Evolutionary conservation across 2,797 vertebrate species (phyloP).

Genomic region (Botia almorhae): DNA sequence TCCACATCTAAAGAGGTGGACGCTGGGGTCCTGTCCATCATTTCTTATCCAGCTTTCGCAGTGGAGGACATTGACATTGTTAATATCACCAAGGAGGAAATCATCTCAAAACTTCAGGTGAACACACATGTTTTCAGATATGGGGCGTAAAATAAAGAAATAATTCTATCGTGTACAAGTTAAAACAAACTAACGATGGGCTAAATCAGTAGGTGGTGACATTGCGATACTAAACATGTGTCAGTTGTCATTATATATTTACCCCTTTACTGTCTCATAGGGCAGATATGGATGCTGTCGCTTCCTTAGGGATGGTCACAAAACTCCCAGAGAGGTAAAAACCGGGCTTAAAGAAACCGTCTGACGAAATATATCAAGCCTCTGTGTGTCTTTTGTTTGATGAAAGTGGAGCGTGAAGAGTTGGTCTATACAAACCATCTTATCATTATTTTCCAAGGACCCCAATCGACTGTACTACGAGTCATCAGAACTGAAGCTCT

Average conservation of each 20-base stretch:
- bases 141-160: not conserved
- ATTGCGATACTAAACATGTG: not conserved
- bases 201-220: not conserved
- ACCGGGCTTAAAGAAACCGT: not conserved
- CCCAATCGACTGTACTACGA: slow-evolving; percentile 91
- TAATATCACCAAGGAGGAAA: slow-evolving; percentile 92
- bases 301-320: slow-evolving; percentile 96
- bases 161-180: not conserved
- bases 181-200: not conserved
- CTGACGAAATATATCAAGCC: not conserved
- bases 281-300: slow-evolving; percentile 96
- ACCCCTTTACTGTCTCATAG: slow-evolving; percentile 67
- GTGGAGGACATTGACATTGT: slow-evolving; percentile 89
- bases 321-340: slow-evolving; percentile 91
- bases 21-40: slow-evolving; percentile 91
- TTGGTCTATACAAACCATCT: not conserved
- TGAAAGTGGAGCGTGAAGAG: not conserved
- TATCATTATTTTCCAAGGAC: slow-evolving; percentile 76
- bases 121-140: not conserved
- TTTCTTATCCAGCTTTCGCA: slow-evolving; percentile 95
- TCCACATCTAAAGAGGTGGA: slow-evolving; percentile 97
- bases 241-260: not conserved
- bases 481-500: slow-evolving; percentile 94
- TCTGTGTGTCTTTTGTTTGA: not conserved
- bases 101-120: slow-evolving; percentile 95